A percentile compares a stretch with the other conserved stretches of the same genome.
These are phyloP conservation scores for Andrena flavipes DNA, from an alignment of 2,888 invertebrate species.

Conservation along the genomic window DNA sequence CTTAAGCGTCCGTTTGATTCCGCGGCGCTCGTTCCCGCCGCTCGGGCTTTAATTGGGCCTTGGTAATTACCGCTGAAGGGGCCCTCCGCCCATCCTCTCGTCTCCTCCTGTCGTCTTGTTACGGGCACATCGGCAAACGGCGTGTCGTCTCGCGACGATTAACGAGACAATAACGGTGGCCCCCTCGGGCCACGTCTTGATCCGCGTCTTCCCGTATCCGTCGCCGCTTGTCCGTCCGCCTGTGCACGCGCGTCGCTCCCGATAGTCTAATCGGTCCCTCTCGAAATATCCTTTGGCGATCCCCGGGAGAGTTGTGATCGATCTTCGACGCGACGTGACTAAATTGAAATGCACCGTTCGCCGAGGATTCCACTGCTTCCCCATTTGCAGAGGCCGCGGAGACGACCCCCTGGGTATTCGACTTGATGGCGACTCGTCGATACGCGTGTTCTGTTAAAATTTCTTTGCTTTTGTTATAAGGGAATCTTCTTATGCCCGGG, in stretches of 20 bases:
- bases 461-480: too few relatives aligned
- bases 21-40: slow-evolving; percentile 23
- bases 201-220: slow-evolving; percentile 57
- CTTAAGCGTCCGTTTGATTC: slow-evolving; percentile 63
- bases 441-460: too few relatives aligned
- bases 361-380: background rate
- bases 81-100: slow-evolving; percentile 26
- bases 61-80: slow-evolving; percentile 65
- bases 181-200: slow-evolving; percentile 59
- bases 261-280: slow-evolving; percentile 44
- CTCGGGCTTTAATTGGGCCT: slow-evolving; percentile 68
- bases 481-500: too few relatives aligned
- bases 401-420: background rate
- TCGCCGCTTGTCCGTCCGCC: slow-evolving; percentile 28
- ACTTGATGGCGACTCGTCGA: too few relatives aligned
- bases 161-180: slow-evolving; percentile 63
- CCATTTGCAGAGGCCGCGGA: background rate
- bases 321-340: slow-evolving; percentile 32
- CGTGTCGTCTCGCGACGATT: slow-evolving; percentile 66
- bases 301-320: slow-evolving; percentile 21
- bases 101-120: slow-evolving; percentile 52
- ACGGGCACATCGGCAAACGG: slow-evolving; percentile 67
- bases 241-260: slow-evolving; percentile 16
- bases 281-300: slow-evolving; percentile 47
- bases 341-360: slow-evolving; percentile 47